phyloP scores from a whole-genome alignment of 2,797 vertebrate species.

The Buceros bicornis region DNA sequence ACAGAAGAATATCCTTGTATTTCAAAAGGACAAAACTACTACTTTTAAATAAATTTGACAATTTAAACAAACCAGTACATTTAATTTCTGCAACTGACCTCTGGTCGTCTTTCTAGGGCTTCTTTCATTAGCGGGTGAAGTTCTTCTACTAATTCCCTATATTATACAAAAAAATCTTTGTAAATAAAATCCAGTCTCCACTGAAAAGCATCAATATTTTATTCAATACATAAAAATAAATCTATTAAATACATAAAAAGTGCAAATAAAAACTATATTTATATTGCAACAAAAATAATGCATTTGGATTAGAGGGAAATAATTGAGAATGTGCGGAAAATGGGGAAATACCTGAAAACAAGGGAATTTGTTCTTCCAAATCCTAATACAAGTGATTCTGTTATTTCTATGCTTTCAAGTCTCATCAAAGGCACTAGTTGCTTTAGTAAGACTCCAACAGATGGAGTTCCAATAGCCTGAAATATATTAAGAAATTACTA shows the following conservation, averaged over 20 bases:
- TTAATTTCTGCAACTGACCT: constrained; percentile 83
- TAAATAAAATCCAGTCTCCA: neutral
- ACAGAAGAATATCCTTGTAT: neutral
- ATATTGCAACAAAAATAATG: neutral
- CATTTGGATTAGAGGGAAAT: neutral
- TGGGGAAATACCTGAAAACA: constrained; percentile 90
- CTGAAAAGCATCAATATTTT: neutral
- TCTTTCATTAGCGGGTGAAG: constrained; percentile 98
- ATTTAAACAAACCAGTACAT: neutral
- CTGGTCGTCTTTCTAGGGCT: constrained; percentile 95
- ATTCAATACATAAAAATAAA: neutral
- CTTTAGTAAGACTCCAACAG: constrained; percentile 94
- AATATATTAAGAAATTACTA: constrained; percentile 58
- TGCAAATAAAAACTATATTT: neutral
- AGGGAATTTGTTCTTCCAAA: constrained; percentile 98
- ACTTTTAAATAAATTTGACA: neutral
- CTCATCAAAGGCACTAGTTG: constrained; percentile 98
- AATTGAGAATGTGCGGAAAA: neutral
- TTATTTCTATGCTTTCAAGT: constrained; percentile 97
- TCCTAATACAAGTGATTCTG: constrained; percentile 95
- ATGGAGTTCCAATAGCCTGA: constrained; percentile 97
- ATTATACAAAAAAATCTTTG: neutral
- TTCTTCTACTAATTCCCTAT: constrained; percentile 95
- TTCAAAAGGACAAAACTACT: neutral
- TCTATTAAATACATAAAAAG: neutral